Evolutionary conservation across 92 coral and sea anemone species (phyloP).

Genomic region (Blastomussa wellsi): DNA sequence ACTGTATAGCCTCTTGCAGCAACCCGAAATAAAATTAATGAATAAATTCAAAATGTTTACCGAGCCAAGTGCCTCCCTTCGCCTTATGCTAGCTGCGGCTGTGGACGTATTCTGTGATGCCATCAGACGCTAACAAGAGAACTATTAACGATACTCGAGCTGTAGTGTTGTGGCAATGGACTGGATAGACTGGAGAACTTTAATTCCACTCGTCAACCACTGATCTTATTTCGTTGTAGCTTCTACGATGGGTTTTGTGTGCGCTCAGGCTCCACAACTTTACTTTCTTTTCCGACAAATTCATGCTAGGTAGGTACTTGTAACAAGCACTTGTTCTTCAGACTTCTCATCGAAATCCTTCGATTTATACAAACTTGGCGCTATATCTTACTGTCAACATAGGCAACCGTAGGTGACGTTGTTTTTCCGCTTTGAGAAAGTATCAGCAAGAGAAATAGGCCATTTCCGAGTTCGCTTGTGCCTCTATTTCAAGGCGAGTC

Average conservation of each 20-base stretch:
- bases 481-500: too few species aligned
- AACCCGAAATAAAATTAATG: too few species aligned
- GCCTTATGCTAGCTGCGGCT: not conserved
- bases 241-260: constrained; percentile 93
- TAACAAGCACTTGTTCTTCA: not conserved
- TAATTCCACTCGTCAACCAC: not conserved
- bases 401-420: not conserved
- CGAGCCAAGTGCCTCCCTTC: too few species aligned
- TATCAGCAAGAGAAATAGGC: not conserved
- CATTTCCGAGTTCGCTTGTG: too few species aligned
- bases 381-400: not conserved
- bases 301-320: constrained; percentile 75
- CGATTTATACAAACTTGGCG: not conserved
- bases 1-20: too few species aligned
- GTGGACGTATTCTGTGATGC: not conserved
- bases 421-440: not conserved
- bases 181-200: not conserved
- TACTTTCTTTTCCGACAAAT: constrained; percentile 88
- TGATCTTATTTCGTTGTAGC: constrained; percentile 55
- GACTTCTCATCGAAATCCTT: not conserved
- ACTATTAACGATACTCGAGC: too few species aligned
- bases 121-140: not conserved
- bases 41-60: too few species aligned
- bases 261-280: constrained; percentile 82
- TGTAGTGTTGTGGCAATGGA: too few species aligned